Base-by-base conservation (phyloP, 2,797 vertebrate species). In the Lepus oiostolus region DNA sequence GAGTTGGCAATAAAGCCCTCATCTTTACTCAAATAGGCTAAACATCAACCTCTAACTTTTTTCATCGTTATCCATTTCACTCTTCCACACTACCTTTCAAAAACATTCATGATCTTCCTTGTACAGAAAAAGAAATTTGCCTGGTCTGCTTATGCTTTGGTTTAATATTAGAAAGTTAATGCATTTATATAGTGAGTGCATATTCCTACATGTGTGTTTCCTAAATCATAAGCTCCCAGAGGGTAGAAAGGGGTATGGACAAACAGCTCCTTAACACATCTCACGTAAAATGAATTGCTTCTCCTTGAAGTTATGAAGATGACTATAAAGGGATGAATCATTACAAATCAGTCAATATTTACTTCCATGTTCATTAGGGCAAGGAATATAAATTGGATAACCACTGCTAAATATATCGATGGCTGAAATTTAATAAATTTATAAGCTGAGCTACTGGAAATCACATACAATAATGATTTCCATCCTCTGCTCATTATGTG, bases 341-440 rank as follows among this genome's bases (percentile, higher is more conserved):
- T 85, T 96, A 84, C 93, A 96, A 95, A 70, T 38, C 70, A 84
- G 72, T 95, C 95, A 96, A 92, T 96, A 97, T 96, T 95, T 97
- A 95, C 71, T 85, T 85, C 38, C 54, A 72, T 86, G 75, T 79
- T 96, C 93, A 97, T 95, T 96, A 96, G 93, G 52, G 72, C 81
- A 92, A 92, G 82, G 90, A 94, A 95, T 87, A 35, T 88, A 85
- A 90, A 96, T 90, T 87, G 76, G 87, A 90, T 92, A 89, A 70
- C 50, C 50, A 92, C 58, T 85, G 47, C 72, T 88, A 94, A 96
- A 75, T n/a, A 89, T 93, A 96, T 50, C 87, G 74, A 94, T 91
- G 88, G 58, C 35, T 95, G 26, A 92, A 90, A 97, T 92, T 96
- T 93, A 93, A 96, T 67, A 87, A 88, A 96, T 91, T 63, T 92